These are phyloP conservation scores for Cyprinella venusta DNA, from an alignment of 2,797 vertebrate species.

Conservation along the genomic window DNA sequence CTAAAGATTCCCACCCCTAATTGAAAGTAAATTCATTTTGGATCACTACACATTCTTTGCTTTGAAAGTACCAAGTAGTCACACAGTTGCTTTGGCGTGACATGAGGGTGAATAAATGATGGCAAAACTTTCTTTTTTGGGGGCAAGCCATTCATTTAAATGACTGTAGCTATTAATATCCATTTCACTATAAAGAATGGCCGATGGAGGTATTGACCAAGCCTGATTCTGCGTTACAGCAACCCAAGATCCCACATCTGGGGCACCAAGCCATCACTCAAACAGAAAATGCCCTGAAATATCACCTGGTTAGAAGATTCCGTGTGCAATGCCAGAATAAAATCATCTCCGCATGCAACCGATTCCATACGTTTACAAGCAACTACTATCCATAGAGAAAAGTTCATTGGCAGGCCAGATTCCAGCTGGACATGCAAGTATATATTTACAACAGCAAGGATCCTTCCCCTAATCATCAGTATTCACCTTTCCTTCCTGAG, in stretches of 20 bases:
- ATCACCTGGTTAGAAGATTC: conserved; percentile 51
- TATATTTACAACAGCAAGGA: conserved; percentile 78
- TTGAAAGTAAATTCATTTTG: background rate
- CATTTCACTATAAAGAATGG: conserved; percentile 22
- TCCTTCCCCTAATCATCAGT: conserved; percentile 12
- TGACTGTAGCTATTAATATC: conserved; percentile 17
- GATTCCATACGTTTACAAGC: conserved; percentile 86
- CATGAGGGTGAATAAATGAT: background rate
- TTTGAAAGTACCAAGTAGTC: background rate
- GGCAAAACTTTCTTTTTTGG: background rate
- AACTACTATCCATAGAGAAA: conserved; percentile 79
- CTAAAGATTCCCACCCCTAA: background rate
- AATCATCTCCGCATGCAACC: conserved; percentile 86
- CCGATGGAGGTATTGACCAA: conserved; percentile 32
- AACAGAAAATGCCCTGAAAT: conserved; percentile 62
- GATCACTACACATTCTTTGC: background rate
- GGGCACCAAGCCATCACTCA: conserved; percentile 34
- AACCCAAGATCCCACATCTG: conserved; percentile 37
- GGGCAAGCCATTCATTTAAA: background rate
- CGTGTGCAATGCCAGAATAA: conserved; percentile 50
- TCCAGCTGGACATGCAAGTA: conserved; percentile 93
- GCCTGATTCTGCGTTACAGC: conserved; percentile 21
- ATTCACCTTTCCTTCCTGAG: conserved; percentile 69
- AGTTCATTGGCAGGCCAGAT: conserved; percentile 89
- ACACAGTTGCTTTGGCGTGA: background rate